Base-by-base conservation (phyloP, 2,888 invertebrate genomes). In the Eupeodes latifasciatus region DNA sequence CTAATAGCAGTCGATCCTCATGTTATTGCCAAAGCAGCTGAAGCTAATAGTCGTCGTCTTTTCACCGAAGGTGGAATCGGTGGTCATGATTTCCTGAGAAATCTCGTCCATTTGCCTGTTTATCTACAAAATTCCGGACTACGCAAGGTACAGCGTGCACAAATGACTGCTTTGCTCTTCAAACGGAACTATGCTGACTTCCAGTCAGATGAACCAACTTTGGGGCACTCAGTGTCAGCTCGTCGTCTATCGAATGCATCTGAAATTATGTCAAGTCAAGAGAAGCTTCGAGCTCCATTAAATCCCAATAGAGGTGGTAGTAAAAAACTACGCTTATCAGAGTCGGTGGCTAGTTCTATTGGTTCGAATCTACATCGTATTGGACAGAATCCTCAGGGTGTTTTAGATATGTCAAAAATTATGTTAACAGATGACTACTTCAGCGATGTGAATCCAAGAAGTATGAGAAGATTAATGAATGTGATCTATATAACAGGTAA, bases 1-100 rank as follows among this genome's bases (percentile, higher is more conserved):
- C 96, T 99, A 89, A 95, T 99, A 90, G 99, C 99, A 1, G 98
- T 99, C 90, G 99, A 99, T 95, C 99, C 99, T 1, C 99, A 99
- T 94, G 98, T 99, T 89, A 99, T 99, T 91, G 98, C 99, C 90
- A 99, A 98, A 97, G 98, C 98, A 14, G 98, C 98, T 69, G 98
- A 98, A 94, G 95, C 97, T 82, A 98, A 98, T 93, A 97, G 98
- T 91, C 95, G 97, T 16, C 95, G 98, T 34, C 95, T 98, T 49
- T 97, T 98, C 91, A 97, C 96, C 49, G 99, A 99, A 93, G 98
- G 93, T 10, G 94, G 94, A 55, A 98, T 99, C 90, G 98, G 98
- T 84, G 99, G 99, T 0, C 98, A 98, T 94, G 97, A 97, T 94
- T 99, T 98, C 92, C 94, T 99, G 69, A 96, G 98, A 89, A 99